Evolutionary conservation across 2,113 vertebrate genomes (phyloP).

Genomic region (Trochalopteron elliotii): DNA sequence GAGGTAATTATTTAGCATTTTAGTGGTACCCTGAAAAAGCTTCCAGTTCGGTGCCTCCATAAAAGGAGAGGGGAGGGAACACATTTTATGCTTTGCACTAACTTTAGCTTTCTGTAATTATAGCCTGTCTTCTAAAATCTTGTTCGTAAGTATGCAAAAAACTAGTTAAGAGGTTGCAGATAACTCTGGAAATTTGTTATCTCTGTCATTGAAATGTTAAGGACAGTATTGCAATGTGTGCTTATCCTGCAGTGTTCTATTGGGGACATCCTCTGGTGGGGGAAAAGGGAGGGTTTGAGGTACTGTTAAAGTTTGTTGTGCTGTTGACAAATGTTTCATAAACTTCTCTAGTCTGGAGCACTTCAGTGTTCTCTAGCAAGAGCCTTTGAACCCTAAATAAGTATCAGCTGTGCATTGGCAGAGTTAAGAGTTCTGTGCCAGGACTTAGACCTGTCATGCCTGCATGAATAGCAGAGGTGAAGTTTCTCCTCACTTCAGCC

Average conservation of each 20-base stretch:
- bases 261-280: neutral
- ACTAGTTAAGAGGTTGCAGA: neutral
- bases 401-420: neutral
- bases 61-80: neutral
- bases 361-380: neutral
- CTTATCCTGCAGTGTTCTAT: neutral
- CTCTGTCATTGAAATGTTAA: neutral
- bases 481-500: neutral
- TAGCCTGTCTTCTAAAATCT: neutral
- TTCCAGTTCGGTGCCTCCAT: neutral
- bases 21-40: neutral
- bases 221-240: neutral
- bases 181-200: neutral
- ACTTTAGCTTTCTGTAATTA: neutral
- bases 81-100: accelerated
- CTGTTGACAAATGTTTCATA: neutral
- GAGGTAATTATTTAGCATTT: neutral
- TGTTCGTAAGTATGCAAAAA: neutral
- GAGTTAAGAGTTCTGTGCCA: neutral
- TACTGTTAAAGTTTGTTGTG: neutral
- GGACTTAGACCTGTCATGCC: neutral
- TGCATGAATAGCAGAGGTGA: neutral
- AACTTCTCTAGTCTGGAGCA: neutral
- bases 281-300: neutral
- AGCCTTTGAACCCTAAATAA: neutral